Evolutionary conservation across 2,888 invertebrate genomes (phyloP).

Genomic region (Ctena decussata): DNA sequence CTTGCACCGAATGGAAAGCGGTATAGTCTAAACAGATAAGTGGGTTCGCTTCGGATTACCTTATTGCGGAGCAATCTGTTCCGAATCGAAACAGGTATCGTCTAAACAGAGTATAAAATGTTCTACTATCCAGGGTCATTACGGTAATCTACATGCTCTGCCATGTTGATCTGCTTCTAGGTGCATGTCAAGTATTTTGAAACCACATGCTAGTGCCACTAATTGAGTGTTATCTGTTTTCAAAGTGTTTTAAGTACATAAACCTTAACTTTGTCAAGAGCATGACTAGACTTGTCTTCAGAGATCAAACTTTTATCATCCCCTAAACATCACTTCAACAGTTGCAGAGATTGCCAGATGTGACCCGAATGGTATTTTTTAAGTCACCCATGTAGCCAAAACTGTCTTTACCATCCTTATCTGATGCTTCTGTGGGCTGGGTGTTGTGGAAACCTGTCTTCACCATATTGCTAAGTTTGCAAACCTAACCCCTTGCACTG

Average conservation of each 20-base stretch:
- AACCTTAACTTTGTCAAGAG: constrained; percentile 1
- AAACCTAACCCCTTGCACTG: too few relatives aligned
- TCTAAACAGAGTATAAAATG: too few relatives aligned
- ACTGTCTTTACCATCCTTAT: not conserved
- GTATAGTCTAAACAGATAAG: too few relatives aligned
- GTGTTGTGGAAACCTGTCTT: too few relatives aligned
- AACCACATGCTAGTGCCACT: constrained; percentile 11
- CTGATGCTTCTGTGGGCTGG: not conserved
- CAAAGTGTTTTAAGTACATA: not conserved
- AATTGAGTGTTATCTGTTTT: not conserved
- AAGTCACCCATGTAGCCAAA: not conserved
- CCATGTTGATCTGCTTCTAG: not conserved
- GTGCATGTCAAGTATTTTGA: not conserved
- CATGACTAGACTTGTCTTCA: not conserved
- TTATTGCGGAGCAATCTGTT: too few relatives aligned
- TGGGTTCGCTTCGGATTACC: too few relatives aligned
- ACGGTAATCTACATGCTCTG: too few relatives aligned
- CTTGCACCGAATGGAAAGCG: too few relatives aligned
- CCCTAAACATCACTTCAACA: too few relatives aligned
- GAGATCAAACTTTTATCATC: not conserved
- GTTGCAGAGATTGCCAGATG: not conserved
- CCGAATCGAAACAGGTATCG: too few relatives aligned
- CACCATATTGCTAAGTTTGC: too few relatives aligned
- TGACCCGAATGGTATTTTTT: not conserved
- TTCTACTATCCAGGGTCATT: too few relatives aligned